phyloP scores from a whole-genome alignment of 2,113 vertebrate species.

The Neotoma lepida region DNA sequence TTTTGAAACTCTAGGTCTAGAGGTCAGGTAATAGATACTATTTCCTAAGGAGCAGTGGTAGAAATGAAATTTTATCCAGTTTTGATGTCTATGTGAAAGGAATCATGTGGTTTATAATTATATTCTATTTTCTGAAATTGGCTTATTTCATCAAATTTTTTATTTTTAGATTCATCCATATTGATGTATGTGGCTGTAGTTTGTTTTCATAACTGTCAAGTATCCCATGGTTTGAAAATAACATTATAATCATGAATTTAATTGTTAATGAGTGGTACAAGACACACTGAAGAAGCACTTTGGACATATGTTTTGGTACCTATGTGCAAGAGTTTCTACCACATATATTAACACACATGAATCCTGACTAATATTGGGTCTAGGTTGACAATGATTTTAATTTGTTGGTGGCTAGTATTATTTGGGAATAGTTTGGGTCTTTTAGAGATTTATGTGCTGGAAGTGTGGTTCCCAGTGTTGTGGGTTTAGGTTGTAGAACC shows the following conservation, averaged over 20 bases:
- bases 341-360: slow-evolving; percentile 16
- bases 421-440: not conserved
- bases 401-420: not conserved
- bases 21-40: not conserved
- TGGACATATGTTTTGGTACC: not conserved
- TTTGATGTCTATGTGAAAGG: slow-evolving; percentile 39
- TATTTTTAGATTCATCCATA: slow-evolving; percentile 5
- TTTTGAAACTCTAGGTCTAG: not conserved
- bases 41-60: not conserved
- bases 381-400: not conserved
- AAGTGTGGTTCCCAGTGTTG: not conserved
- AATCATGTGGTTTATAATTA: not conserved
- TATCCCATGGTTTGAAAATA: not conserved
- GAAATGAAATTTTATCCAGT: not conserved
- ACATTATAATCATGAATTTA: not conserved
- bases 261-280: not conserved
- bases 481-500: not conserved
- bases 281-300: not conserved
- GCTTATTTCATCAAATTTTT: not conserved
- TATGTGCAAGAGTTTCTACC: not conserved
- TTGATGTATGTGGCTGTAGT: not conserved
- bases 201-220: not conserved
- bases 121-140: not conserved
- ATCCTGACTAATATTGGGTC: not conserved
- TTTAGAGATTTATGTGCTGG: not conserved